Evolutionary conservation across 2,888 invertebrate genomes (phyloP).

Genomic region (Esperia sulphurella): DNA sequence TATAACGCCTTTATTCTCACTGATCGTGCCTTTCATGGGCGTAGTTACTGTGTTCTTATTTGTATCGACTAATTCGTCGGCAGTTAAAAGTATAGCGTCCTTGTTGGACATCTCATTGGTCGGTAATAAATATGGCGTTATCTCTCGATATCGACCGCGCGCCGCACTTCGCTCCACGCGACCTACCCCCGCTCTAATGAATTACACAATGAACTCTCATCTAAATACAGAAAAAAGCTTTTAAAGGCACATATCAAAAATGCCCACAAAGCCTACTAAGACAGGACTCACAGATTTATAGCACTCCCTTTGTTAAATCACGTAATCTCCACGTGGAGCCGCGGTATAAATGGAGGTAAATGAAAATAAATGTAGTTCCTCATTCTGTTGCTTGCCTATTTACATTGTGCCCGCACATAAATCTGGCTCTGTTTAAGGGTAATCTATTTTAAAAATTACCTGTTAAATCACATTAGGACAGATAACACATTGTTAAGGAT

Average conservation of each 20-base stretch:
- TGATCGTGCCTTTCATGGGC: conserved; percentile 6
- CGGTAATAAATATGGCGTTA: conserved; percentile 70
- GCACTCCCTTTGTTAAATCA: conserved; percentile 76
- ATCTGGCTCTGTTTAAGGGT: conserved; percentile 67
- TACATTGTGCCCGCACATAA: conserved; percentile 67
- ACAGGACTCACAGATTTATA: conserved; percentile 75
- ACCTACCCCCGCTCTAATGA: conserved; percentile 75
- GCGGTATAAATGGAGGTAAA: conserved; percentile 76
- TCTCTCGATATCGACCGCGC: conserved; percentile 73
- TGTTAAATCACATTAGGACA: conserved; percentile 78
- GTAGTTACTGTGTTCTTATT: conserved; percentile 45
- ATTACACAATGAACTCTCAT: conserved; percentile 80
- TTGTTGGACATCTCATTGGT: conserved; percentile 69
- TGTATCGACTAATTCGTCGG: conserved; percentile 63
- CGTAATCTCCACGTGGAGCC: conserved; percentile 78
- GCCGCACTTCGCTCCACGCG: conserved; percentile 54
- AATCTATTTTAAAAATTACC: conserved; percentile 76
- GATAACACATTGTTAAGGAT: conserved; percentile 72
- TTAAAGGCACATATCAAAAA: conserved; percentile 80
- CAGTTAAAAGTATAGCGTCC: conserved; percentile 63
- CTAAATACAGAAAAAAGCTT: conserved; percentile 80
- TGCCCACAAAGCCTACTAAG: conserved; percentile 79
- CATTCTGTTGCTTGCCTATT: conserved; percentile 74
- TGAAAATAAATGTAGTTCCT: conserved; percentile 79
- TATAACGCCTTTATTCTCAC: background rate